A percentile compares a stretch with the other conserved stretches of the same genome.
Conservation (phyloP, 2,797 vertebrate species). For the Falco cherrug region DNA sequence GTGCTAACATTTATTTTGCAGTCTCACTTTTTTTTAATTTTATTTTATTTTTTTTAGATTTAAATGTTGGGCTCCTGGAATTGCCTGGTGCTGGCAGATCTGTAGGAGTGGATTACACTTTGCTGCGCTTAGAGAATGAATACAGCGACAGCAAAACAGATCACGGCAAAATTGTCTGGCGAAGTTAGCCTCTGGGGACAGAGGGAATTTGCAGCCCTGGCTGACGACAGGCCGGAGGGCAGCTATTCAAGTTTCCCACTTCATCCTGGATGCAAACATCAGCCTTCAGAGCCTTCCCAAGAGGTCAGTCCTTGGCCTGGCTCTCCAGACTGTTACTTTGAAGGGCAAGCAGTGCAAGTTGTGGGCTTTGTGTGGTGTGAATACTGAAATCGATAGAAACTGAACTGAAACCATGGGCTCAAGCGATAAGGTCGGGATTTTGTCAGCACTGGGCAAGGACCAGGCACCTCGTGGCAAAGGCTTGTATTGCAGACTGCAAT, state of each 20-base stretch:
- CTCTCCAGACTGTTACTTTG: background rate
- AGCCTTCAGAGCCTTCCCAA: constrained; percentile 56
- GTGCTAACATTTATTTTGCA: background rate
- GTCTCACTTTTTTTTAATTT: background rate
- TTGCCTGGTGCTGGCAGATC: constrained; percentile 25
- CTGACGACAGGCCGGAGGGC: constrained; percentile 26
- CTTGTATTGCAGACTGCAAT: background rate
- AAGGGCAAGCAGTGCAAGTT: background rate
- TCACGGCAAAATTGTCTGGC: background rate
- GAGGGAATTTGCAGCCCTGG: constrained; percentile 43
- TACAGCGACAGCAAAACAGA: background rate
- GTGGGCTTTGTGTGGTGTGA: background rate
- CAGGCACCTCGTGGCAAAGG: background rate
- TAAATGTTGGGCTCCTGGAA: background rate
- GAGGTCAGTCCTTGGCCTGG: constrained; percentile 38
- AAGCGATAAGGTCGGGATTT: background rate
- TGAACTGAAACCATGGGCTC: fast-evolving
- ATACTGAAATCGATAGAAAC: background rate
- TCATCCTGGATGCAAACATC: constrained; percentile 50
- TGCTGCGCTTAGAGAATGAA: background rate
- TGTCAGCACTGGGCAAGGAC: background rate
- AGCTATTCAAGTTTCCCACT: constrained; percentile 64
- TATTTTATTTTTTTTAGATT: background rate
- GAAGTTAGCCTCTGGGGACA: background rate
- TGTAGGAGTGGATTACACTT: background rate